Evolutionary conservation across 2,888 invertebrate genomes (phyloP).

Genomic region (Ormyrus labotus): DNA sequence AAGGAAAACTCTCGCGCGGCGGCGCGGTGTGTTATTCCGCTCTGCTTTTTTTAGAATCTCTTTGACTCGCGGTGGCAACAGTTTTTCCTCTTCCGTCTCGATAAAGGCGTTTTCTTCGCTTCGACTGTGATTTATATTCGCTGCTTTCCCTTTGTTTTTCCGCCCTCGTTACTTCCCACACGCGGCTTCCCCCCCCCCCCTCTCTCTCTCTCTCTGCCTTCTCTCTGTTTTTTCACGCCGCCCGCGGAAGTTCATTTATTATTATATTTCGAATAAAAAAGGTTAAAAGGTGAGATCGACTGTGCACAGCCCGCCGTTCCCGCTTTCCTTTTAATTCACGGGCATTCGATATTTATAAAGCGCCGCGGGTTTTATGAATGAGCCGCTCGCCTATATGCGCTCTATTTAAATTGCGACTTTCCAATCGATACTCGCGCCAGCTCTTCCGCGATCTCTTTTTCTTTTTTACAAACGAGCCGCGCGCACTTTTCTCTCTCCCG

Average conservation of each 20-base stretch:
- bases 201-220: neutral
- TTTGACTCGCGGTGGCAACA: slow-evolving; percentile 25
- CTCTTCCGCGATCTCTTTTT: no score
- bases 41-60: slow-evolving; percentile 16
- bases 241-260: slow-evolving; percentile 36
- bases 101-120: slow-evolving; percentile 38
- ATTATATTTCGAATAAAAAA: slow-evolving; percentile 1
- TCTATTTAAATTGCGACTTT: no score
- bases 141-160: slow-evolving; percentile 51
- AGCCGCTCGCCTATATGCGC: no score
- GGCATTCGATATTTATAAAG: no score
- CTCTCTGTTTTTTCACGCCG: slow-evolving; percentile 1
- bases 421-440: no score
- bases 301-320: no score
- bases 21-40: slow-evolving; percentile 27
- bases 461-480: no score
- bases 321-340: no score
- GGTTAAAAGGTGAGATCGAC: neutral
- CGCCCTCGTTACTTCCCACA: slow-evolving; percentile 44
- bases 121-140: slow-evolving; percentile 45
- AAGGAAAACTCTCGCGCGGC: slow-evolving; percentile 18
- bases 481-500: no score
- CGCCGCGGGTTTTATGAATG: no score
- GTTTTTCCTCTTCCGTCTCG: slow-evolving; percentile 38
- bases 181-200: neutral